A percentile compares a stretch with the other conserved stretches of the same genome.
These are phyloP conservation scores for Alethe diademata DNA, from an alignment of 2,113 vertebrate genomes.

Conservation along the genomic window DNA sequence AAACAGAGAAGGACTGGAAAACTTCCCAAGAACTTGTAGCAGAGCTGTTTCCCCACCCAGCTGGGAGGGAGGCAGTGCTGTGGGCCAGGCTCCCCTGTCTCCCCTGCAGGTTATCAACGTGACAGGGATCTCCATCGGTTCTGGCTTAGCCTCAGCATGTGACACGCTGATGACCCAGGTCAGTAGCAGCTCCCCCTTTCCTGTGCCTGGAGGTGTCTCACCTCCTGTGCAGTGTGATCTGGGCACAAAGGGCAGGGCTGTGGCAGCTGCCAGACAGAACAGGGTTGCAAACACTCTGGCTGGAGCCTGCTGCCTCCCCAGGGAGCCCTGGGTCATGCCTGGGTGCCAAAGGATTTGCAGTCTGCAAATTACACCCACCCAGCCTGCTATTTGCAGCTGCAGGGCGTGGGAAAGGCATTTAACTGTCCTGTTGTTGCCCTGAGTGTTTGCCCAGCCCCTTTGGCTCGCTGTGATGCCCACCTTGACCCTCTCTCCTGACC, in stretches of 20 bases:
- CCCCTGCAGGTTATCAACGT: slow-evolving; percentile 84
- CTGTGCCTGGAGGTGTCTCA: accelerated
- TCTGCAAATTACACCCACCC: not conserved
- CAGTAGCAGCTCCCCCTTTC: not conserved
- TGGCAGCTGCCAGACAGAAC: not conserved
- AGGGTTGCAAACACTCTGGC: not conserved
- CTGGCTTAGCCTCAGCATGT: slow-evolving; percentile 84
- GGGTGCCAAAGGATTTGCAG: not conserved
- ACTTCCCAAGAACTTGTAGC: not conserved
- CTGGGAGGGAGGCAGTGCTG: not conserved
- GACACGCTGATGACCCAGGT: slow-evolving; percentile 95
- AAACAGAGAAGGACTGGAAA: not conserved
- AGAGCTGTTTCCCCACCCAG: not conserved
- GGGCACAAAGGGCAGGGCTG: not conserved
- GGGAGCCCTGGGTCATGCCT: not conserved
- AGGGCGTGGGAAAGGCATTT: not conserved
- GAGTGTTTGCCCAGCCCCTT: not conserved
- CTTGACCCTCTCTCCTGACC: not conserved
- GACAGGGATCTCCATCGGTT: slow-evolving; percentile 81
- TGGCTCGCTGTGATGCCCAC: not conserved
- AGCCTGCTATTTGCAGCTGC: not conserved
- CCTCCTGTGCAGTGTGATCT: not conserved
- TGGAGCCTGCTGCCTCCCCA: not conserved
- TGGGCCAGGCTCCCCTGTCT: not conserved
- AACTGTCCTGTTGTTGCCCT: not conserved